Conservation (phyloP, 2,888 invertebrate species). For the Trilocha varians region DNA sequence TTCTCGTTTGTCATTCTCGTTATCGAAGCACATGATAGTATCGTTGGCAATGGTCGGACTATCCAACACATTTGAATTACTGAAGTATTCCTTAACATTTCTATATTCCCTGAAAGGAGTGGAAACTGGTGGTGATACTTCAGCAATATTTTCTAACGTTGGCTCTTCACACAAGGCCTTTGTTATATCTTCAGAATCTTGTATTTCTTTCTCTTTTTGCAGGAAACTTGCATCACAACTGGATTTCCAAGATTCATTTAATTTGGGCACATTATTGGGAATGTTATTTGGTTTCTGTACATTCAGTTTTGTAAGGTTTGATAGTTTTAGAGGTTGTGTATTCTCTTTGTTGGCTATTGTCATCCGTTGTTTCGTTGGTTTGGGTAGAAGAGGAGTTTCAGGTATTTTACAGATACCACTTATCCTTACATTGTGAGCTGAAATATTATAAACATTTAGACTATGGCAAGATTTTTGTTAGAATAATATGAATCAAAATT, state of each 20-base stretch:
- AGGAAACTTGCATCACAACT: constrained; percentile 55
- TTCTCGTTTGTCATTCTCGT: constrained; percentile 33
- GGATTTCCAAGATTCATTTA: constrained; percentile 48
- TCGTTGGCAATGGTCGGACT: constrained; percentile 32
- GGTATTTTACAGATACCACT: constrained; percentile 51
- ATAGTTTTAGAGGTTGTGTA: constrained; percentile 15
- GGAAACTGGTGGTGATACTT: constrained; percentile 45
- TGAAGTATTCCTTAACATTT: constrained; percentile 44
- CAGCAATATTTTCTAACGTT: constrained; percentile 38
- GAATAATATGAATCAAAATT: constrained; percentile 1
- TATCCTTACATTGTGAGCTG: constrained; percentile 37
- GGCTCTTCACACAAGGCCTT: constrained; percentile 27
- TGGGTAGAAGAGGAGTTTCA: constrained; percentile 39
- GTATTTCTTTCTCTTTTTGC: constrained; percentile 49
- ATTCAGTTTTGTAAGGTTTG: too few species aligned
- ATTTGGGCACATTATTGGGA: constrained; percentile 22
- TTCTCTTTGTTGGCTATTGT: constrained; percentile 48
- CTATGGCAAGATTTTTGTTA: constrained; percentile 3
- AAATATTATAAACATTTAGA: too few species aligned
- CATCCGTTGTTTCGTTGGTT: constrained; percentile 24
- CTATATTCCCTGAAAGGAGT: constrained; percentile 56
- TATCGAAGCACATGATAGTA: constrained; percentile 52
- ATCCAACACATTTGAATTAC: constrained; percentile 38
- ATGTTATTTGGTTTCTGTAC: too few species aligned
- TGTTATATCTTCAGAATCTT: constrained; percentile 36